Evolutionary conservation across 1,140 invertebrate species (phyloP), one percentile per base, ranked within the genome.

Genomic region (Megalopta genalis): DNA sequence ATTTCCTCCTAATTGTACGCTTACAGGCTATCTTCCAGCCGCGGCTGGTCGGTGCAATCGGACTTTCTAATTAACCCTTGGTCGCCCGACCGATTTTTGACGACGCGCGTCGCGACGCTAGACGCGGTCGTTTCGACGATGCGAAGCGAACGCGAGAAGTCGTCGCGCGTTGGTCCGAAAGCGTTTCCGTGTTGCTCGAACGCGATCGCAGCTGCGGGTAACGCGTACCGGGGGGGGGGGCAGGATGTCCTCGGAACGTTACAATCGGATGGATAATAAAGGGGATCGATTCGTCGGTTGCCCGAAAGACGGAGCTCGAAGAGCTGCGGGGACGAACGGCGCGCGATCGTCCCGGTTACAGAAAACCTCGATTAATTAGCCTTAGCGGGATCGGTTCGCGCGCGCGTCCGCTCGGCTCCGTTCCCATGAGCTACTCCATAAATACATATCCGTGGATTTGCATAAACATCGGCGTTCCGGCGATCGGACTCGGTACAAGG

Each of bases 41-140:
- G 14, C 4, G 14, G 32, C 32, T 32, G 1, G 23, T 10, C 12
- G 14, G 16, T 27, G 59, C 14, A 27, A 62, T 27, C 59, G 21
- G 59, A 62, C 59, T 62, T 62, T 62, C 59, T 65, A 42, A 65
- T 65, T 65, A 65, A 65, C 32, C 63, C 18, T 23, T 27, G 63
- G 52, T 75, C 23, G 46, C 27, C 14, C n/a, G 3, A 27, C 8
- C n/a, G 23, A 59, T 27, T 32, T 77, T 77, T 32, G 16, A 27
- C 65, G 16, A 14, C 37, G 10, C 62, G 46, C 2, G 8, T 49
- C 32, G 18, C 42, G 32, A 42, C 6, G 16, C 32, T n/a, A n/a
- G n/a, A 16, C 8, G 25, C 16, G 65, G 49, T 63, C 42, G n/a
- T 23, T 77, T 32, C 14, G 37, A 77, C 67, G 52, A 63, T 77